Percentiles rank a stretch among this genome's conserved stretches.
Conservation (phyloP, 1,140 invertebrate species). For the Conopomorpha cramerella region DNA sequence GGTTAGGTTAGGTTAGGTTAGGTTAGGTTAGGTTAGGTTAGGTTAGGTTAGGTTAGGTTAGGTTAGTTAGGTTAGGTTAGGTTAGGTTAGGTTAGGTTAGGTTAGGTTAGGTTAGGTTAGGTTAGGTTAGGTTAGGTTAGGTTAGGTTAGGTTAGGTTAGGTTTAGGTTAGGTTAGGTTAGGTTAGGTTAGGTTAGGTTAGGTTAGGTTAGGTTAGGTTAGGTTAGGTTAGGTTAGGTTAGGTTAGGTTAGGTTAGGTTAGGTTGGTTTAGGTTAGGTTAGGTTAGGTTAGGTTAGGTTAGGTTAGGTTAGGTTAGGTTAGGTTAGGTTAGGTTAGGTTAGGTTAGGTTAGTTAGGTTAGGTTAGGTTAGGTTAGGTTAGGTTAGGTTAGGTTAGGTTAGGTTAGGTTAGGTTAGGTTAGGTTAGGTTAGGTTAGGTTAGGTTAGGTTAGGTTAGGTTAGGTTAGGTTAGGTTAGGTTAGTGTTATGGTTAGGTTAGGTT, state of each 20-base stretch:
- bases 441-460: conserved; percentile 23
- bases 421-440: conserved; percentile 21
- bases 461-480: conserved; percentile 11
- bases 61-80: conserved; percentile 1
- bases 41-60: neutral
- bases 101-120: neutral
- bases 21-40: neutral
- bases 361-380: conserved; percentile 15
- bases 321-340: conserved; percentile 5
- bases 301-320: conserved; percentile 19
- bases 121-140: conserved; percentile 11
- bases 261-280: too few relatives aligned
- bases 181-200: conserved; percentile 9
- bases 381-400: conserved; percentile 26
- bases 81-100: conserved; percentile 2
- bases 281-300: conserved; percentile 27
- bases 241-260: too few relatives aligned
- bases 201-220: conserved; percentile 6
- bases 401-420: conserved; percentile 26
- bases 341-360: conserved; percentile 12
- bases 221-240: conserved; percentile 22
- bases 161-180: conserved; percentile 13
- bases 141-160: conserved; percentile 10
- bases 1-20: neutral
- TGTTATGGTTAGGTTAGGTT: conserved; percentile 16